These are phyloP conservation scores for Bucorvus abyssinicus DNA, from an alignment of 2,797 vertebrate genomes.

Conservation along the genomic window DNA sequence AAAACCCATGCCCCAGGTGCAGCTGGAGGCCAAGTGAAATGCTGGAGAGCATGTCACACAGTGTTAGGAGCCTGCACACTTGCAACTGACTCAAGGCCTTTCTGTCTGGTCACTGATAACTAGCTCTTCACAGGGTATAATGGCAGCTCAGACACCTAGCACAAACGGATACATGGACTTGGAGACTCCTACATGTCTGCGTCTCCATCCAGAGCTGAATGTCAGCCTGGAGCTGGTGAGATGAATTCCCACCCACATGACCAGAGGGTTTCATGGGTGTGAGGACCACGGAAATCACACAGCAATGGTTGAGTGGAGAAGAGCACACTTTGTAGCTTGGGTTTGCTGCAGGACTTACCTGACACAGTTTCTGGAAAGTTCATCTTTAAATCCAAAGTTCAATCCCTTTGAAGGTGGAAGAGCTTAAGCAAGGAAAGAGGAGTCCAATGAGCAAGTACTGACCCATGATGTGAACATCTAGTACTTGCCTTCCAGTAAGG, in stretches of 20 bases:
- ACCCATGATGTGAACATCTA: neutral
- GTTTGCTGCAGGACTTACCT: neutral
- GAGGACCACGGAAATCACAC: neutral
- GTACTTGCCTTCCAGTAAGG: neutral
- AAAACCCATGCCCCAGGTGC: neutral
- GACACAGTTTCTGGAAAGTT: neutral
- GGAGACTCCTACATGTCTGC: neutral
- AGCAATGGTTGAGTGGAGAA: neutral
- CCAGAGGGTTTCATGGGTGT: neutral
- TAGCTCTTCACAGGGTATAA: neutral
- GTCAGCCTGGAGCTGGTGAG: neutral
- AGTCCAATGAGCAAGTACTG: neutral
- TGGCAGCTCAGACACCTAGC: neutral
- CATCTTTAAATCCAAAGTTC: neutral
- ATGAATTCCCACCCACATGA: neutral
- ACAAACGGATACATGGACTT: accelerated
- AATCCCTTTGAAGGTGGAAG: neutral
- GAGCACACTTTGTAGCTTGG: neutral
- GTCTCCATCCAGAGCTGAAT: neutral
- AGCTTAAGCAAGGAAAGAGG: neutral
- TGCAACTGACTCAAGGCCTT: neutral
- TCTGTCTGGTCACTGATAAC: neutral
- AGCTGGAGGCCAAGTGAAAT: neutral
- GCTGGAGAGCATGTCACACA: neutral
- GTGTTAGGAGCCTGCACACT: neutral